Evolutionary conservation across 2,888 invertebrate genomes (phyloP).

Genomic region (Oscheius sp.): DNA sequence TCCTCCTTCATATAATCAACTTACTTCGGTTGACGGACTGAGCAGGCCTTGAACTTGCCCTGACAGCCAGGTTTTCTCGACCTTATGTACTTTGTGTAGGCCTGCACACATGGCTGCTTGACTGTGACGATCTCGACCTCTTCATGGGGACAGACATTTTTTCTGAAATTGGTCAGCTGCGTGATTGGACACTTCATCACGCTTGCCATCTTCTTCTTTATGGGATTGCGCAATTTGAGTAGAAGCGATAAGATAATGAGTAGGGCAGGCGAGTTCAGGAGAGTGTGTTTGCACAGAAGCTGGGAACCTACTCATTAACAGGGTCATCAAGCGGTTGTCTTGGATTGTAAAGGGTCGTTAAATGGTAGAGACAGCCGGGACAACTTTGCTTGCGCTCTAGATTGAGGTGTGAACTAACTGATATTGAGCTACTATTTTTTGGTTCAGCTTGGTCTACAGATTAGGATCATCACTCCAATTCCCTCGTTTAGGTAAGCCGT

Average conservation of each 20-base stretch:
- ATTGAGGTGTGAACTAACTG: too few relatives aligned
- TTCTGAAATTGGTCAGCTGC: conserved; percentile 73
- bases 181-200: background rate
- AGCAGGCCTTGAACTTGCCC: conserved; percentile 75
- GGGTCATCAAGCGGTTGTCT: background rate
- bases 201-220: background rate
- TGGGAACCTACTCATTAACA: conserved; percentile 22
- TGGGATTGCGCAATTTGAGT: conserved; percentile 4
- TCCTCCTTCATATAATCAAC: conserved; percentile 30
- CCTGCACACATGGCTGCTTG: conserved; percentile 76
- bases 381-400: too few relatives aligned
- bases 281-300: conserved; percentile 27
- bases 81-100: conserved; percentile 76
- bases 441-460: too few relatives aligned
- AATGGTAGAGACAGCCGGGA: background rate
- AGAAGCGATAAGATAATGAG: conserved; percentile 17
- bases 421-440: too few relatives aligned
- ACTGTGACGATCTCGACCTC: conserved; percentile 75
- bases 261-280: conserved; percentile 1
- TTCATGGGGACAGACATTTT: conserved; percentile 77
- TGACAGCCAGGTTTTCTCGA: conserved; percentile 77
- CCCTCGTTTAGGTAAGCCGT: too few relatives aligned
- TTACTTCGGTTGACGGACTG: conserved; percentile 75
- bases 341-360: background rate
- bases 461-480: too few relatives aligned